A percentile compares a stretch with the other conserved stretches of the same genome.
phyloP scores from a whole-genome alignment of 2,888 invertebrate species.

The Mongoloraphidia duomilia region DNA sequence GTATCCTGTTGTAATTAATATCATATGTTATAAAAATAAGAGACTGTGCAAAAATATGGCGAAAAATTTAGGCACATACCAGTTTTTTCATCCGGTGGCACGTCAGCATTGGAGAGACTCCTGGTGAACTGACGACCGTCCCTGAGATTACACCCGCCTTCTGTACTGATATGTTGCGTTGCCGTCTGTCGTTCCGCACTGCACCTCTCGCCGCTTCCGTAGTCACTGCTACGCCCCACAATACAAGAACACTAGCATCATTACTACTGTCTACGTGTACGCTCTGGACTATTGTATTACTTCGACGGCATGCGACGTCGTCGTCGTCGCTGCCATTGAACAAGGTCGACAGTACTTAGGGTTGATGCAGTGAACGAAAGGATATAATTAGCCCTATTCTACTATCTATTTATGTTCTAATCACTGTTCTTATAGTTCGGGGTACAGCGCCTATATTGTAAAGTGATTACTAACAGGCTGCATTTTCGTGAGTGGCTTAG shows the following conservation, averaged over 20 bases:
- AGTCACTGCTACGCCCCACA: constrained; percentile 37
- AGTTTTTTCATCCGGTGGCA: constrained; percentile 71
- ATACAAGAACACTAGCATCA: constrained; percentile 1
- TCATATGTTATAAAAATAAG: background rate
- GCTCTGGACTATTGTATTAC: background rate
- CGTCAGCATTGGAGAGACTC: constrained; percentile 69
- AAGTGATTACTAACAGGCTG: background rate
- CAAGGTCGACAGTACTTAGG: background rate
- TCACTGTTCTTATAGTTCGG: too few species aligned
- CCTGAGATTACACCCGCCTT: constrained; percentile 27
- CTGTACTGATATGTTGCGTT: constrained; percentile 13
- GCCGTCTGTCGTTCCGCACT: constrained; percentile 7
- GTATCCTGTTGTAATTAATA: too few species aligned
- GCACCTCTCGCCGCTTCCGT: constrained; percentile 26
- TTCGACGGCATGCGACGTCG: background rate
- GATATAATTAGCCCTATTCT: too few species aligned
- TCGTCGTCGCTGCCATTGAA: background rate
- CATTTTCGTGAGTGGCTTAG: too few species aligned
- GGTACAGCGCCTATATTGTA: too few species aligned
- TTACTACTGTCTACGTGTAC: background rate
- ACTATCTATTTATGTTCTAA: too few species aligned
- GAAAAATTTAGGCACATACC: constrained; percentile 32
- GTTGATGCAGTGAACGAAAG: background rate
- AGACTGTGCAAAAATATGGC: background rate
- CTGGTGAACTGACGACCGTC: constrained; percentile 53